Base-by-base conservation (phyloP, 2,888 invertebrate genomes). In the Agrotis exclamationis region DNA sequence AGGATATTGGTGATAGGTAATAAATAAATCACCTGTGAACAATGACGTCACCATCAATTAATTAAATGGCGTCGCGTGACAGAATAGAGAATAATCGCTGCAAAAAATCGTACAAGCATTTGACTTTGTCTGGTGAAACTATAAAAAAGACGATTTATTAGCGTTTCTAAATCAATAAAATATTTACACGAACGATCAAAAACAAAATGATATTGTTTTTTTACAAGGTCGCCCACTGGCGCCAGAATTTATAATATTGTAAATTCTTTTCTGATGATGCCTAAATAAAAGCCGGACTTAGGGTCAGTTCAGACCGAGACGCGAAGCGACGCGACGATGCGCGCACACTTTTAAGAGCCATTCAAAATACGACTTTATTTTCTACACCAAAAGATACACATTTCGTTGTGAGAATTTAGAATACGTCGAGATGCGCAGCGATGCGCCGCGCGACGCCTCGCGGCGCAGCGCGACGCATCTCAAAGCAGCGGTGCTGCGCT, bases 201-300 rank as follows among this genome's bases (percentile, higher is more conserved):
- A 85, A 86, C 80, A 87, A 85, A 85, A 85, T 85, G 57, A 85
- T 85, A 84, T 85, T 80, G 71, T 80, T 87, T 82, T 87, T 87
- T 87, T 78, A 80, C 90, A 90, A 91, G 91, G 91, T 89, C 90
- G 87, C 58, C 76, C 83, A 84, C 83, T 89, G 92, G 92, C 92
- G 92, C 92, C 92, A 90, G 79, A 39, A 39, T 39, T 39, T 11
- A 39, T 39, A 39, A 39, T 79, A 70, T 63, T 87, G 85, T 74
- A 86, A 87, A 92, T 91, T 90, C 85, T 88, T 89, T 84, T 82
- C 78, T 79, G 80, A 82, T 88, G 86, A 88, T 88, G 75, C 39
- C 39, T 39, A 39, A 39, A 39, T 39, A 39, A 39, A 39, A 39
- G 39, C 83, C 86, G 86, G 83, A 85, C 70, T 79, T 80, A n/a